A percentile compares a stretch with the other conserved stretches of the same genome.
Evolutionary conservation across 2,888 invertebrate species (phyloP).

Genomic region (Monopis laevigella): DNA sequence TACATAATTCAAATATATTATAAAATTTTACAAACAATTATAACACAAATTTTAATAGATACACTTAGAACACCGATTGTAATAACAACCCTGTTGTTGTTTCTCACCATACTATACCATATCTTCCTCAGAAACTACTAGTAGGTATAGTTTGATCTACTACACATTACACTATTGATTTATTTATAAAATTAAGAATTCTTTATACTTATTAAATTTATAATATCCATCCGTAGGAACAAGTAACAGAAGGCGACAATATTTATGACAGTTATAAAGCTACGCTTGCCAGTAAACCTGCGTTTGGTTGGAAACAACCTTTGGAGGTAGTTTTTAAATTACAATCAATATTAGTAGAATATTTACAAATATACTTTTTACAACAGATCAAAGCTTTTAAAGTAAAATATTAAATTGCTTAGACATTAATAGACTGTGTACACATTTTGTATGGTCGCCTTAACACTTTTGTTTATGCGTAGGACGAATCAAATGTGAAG

Average conservation of each 20-base stretch:
- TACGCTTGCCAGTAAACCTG: slow-evolving; percentile 44
- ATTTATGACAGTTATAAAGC: slow-evolving; percentile 35
- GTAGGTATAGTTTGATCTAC: no score
- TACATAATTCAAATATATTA: background rate
- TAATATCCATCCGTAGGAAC: no score
- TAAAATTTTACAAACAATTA: background rate
- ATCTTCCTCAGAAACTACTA: no score
- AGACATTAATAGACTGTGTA: background rate
- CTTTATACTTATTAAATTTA: background rate
- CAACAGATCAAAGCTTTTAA: background rate
- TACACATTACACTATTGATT: no score
- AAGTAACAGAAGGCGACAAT: slow-evolving; percentile 52
- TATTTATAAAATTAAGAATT: no score
- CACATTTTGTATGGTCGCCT: slow-evolving; percentile 45
- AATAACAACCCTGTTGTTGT: no score
- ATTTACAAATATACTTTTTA: background rate
- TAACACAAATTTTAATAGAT: background rate
- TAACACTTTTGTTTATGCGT: slow-evolving; percentile 43
- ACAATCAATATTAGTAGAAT: background rate
- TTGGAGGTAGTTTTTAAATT: background rate
- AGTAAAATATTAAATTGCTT: background rate
- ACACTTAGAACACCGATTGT: no score
- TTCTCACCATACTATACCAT: no score
- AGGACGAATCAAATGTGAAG: slow-evolving; percentile 48
- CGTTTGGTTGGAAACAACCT: slow-evolving; percentile 17